Evolutionary conservation across 2,797 vertebrate species (phyloP).

Genomic region (Sebastes itinus): DNA sequence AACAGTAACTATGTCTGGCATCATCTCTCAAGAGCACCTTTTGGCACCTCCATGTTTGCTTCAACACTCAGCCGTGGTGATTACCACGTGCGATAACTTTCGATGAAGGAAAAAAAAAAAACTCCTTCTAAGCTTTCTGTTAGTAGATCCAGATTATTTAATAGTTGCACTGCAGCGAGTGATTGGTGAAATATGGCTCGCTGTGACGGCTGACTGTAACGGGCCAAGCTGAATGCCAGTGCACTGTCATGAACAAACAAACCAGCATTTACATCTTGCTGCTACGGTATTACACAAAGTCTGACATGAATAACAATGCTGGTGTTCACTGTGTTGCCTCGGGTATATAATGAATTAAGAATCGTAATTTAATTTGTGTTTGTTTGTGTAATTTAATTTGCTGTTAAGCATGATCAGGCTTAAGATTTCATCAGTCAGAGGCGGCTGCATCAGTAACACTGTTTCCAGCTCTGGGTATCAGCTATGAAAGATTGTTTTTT

Average conservation of each 20-base stretch:
- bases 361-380: slow-evolving; percentile 58
- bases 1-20: not conserved
- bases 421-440: slow-evolving; percentile 46
- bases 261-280: slow-evolving; percentile 29
- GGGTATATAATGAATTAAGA: slow-evolving; percentile 48
- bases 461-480: slow-evolving; percentile 4
- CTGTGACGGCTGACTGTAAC: slow-evolving; percentile 33
- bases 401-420: slow-evolving; percentile 39
- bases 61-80: not conserved
- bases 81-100: not conserved
- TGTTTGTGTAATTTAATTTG: slow-evolving; percentile 60
- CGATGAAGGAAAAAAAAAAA: not conserved
- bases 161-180: not conserved
- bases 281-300: slow-evolving; percentile 25
- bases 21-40: not conserved
- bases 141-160: slow-evolving; percentile 4
- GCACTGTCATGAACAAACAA: slow-evolving; percentile 56
- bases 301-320: slow-evolving; percentile 54
- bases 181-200: slow-evolving; percentile 33
- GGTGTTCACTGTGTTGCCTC: slow-evolving; percentile 20
- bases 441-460: slow-evolving; percentile 5
- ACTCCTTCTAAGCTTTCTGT: not conserved
- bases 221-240: slow-evolving; percentile 45
- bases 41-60: not conserved
- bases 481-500: not conserved